Percentiles rank a stretch among this genome's conserved stretches.
phyloP scores from a whole-genome alignment of 2,113 vertebrate genomes.

The Papio anubis region DNA sequence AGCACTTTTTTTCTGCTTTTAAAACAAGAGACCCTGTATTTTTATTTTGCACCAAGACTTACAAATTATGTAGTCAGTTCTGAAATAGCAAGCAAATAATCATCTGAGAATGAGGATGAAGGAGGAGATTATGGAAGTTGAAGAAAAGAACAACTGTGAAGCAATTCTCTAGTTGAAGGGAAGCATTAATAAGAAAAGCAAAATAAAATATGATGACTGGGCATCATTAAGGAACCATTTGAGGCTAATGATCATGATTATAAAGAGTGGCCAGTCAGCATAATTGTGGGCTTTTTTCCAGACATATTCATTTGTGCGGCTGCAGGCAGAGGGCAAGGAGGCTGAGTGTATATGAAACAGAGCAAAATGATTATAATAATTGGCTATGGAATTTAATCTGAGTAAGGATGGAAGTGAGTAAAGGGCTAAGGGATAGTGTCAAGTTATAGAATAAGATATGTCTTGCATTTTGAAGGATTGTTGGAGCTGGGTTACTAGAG shows the following conservation, averaged over 20 bases:
- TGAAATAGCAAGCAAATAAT: constrained; percentile 34
- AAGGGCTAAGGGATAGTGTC: not conserved
- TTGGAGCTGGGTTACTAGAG: not conserved
- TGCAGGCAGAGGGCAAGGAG: not conserved
- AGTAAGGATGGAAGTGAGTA: not conserved
- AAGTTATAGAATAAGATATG: not conserved
- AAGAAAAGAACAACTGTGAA: not conserved
- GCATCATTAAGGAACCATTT: constrained; percentile 38
- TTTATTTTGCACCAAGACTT: not conserved
- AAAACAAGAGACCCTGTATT: not conserved
- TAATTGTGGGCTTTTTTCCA: constrained; percentile 22
- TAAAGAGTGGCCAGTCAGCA: constrained; percentile 42
- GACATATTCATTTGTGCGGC: not conserved
- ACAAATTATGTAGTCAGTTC: not conserved
- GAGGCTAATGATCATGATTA: constrained; percentile 42
- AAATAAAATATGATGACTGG: constrained; percentile 48
- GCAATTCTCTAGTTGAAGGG: not conserved
- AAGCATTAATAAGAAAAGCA: not conserved
- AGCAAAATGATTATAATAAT: constrained; percentile 30
- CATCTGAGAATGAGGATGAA: not conserved
- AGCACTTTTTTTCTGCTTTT: not conserved
- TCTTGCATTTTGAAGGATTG: not conserved
- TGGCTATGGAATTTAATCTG: constrained; percentile 17
- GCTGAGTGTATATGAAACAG: not conserved
- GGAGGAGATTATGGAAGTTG: not conserved